Evolutionary conservation across 1,140 invertebrate species (phyloP).

Genomic region (Drosophila arawakana): DNA sequence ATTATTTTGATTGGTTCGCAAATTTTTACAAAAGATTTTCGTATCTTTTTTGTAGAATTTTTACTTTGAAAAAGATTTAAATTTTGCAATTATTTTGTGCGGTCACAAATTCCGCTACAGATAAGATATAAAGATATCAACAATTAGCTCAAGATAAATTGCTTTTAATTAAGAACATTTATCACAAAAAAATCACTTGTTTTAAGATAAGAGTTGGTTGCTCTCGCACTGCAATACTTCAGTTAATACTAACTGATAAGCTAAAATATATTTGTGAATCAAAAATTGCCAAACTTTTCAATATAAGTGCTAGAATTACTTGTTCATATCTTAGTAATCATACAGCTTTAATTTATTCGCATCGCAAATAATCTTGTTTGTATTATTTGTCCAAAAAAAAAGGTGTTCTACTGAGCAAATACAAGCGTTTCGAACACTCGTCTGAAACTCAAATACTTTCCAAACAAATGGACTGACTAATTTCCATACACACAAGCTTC

Average conservation of each 20-base stretch:
- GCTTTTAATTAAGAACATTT: background rate
- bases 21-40: too few species aligned
- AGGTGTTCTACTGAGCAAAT: conserved; percentile 21
- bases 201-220: background rate
- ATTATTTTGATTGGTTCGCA: too few species aligned
- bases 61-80: too few species aligned
- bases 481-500: conserved; percentile 47
- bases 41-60: too few species aligned
- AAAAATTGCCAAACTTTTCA: background rate
- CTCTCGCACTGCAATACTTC: too few species aligned
- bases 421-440: conserved; percentile 9
- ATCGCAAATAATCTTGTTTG: conserved; percentile 8
- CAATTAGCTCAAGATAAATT: background rate
- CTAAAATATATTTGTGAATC: too few species aligned
- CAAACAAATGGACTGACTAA: conserved; percentile 24
- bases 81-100: too few species aligned
- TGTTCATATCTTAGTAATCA: background rate
- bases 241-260: background rate
- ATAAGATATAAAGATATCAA: background rate
- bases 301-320: background rate
- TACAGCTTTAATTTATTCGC: background rate
- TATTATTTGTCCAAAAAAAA: conserved; percentile 2
- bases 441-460: conserved; percentile 51
- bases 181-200: background rate
- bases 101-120: background rate